Percentiles rank a stretch among this genome's conserved stretches.
phyloP scores from a whole-genome alignment of 2,113 vertebrate genomes.

The Muntiacus muntjak region DNA sequence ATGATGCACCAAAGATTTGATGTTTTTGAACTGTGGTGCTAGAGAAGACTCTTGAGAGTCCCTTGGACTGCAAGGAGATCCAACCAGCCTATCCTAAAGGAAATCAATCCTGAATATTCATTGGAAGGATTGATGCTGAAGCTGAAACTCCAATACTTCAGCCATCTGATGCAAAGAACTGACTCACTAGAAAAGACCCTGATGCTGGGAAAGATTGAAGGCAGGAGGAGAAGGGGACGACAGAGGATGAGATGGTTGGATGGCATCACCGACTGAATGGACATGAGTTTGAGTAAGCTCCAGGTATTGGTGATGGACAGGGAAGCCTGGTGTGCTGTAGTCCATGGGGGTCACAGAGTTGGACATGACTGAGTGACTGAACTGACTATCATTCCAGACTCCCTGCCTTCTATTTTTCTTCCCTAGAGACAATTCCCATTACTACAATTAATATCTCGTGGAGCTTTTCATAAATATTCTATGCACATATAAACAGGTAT shows the following conservation, averaged over 20 bases:
- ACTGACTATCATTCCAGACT: not conserved
- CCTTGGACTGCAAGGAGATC: not conserved
- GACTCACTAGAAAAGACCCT: not conserved
- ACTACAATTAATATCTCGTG: not conserved
- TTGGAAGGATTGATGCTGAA: not conserved
- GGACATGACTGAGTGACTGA: not conserved
- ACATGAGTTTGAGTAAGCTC: not conserved
- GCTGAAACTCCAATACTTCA: not conserved
- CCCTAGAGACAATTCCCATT: not conserved
- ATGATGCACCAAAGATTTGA: not conserved
- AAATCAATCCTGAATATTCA: not conserved
- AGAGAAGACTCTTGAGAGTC: not conserved
- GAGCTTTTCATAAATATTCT: not conserved
- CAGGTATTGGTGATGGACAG: not conserved
- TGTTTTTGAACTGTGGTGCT: not conserved
- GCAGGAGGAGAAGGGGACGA: not conserved
- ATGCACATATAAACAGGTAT: not conserved
- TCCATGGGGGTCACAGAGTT: not conserved
- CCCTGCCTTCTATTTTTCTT: not conserved
- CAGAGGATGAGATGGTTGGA: not conserved
- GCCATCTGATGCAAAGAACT: not conserved
- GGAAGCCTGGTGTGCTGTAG: not conserved
- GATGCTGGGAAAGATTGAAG: not conserved
- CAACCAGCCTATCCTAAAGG: not conserved
- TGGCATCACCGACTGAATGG: not conserved